Evolutionary conservation across 2,797 vertebrate species (phyloP).

Genomic region (Enteromius trimaculatus): DNA sequence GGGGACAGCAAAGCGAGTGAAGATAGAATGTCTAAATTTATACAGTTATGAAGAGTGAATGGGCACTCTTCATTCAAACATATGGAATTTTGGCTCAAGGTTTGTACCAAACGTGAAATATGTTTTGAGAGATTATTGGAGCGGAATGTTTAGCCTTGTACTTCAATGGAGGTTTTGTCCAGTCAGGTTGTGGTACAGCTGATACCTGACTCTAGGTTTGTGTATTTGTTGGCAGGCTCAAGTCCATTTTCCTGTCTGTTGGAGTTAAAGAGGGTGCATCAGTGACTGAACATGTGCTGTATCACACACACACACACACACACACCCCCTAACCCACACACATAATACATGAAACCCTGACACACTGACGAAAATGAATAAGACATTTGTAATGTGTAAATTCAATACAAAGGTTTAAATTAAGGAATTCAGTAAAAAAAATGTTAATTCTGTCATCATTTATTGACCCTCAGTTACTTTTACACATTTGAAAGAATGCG

Average conservation of each 20-base stretch:
- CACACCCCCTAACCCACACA: neutral
- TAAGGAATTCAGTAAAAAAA: neutral
- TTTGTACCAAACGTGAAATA: neutral
- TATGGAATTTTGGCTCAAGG: constrained; percentile 20
- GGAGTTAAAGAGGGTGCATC: neutral
- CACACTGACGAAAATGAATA: constrained; percentile 76
- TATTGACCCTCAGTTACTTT: neutral
- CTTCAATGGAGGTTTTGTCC: constrained; percentile 42
- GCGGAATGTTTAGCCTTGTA: constrained; percentile 32
- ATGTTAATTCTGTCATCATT: neutral
- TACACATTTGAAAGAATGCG: neutral
- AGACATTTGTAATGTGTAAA: neutral
- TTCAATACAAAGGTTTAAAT: too few species aligned
- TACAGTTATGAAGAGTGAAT: constrained; percentile 39
- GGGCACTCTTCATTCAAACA: neutral
- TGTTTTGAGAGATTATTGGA: constrained; percentile 28
- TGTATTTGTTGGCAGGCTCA: constrained; percentile 23
- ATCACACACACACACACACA: constrained; percentile 29
- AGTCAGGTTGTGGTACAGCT: constrained; percentile 62
- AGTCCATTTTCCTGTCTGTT: constrained; percentile 20
- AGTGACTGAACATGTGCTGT: constrained; percentile 28
- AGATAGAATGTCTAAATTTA: constrained; percentile 30
- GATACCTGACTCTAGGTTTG: constrained; percentile 43
- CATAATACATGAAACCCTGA: constrained; percentile 61
- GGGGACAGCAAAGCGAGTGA: constrained; percentile 2